Base-by-base conservation (phyloP, 2,113 vertebrate species). In the Leptodactylus fuscus region DNA sequence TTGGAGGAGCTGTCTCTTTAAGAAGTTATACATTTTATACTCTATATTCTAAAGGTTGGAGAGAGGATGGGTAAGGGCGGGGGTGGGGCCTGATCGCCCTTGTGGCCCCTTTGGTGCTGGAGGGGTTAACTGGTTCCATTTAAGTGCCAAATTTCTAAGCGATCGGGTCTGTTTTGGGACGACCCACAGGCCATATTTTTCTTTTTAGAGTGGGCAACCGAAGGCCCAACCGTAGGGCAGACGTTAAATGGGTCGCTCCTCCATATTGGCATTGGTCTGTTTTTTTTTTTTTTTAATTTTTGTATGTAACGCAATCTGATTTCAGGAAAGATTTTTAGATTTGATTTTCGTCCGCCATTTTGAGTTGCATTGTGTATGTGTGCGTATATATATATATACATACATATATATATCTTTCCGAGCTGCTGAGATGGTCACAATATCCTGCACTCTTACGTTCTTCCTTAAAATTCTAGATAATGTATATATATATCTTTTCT, bases 91-190 rank as follows among this genome's bases (percentile, higher is more conserved):
- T 12, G 44, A 20, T 16, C 1, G 48, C 12, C 29, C 9, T 22
- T 55, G 65, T 1, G 65, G 65, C 16, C 32, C 13, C 10, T 67
- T 44, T 4, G 69, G 34, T 55, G 15, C 34, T 58, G 69, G 58
- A 73, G 34, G 49, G 69, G 51, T 74, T 83, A 49, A 48, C 16
- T 11, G 22, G 20, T 62, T 15, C 12, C n/a, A 36, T 3, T n/a
- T 3, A 5, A 82, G 81, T 83, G 81, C 81, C 81, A 83, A 83
- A 83, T 51, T n/a, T 82, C 41, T 81, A 2, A 1, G 24, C 27
- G 8, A 20, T n/a, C 55, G n/a, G n/a, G n/a, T 41, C 10, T 46
- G 49, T 38, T 13, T 55, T 12, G 69, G 65, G 22, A 53, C 46
- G 53, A 44, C 29, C 18, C 22, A n/a, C 38, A 16, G 41, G n/a